Evolutionary conservation across 2,888 invertebrate genomes (phyloP).

Genomic region (Branchipolynoe longqiensis): DNA sequence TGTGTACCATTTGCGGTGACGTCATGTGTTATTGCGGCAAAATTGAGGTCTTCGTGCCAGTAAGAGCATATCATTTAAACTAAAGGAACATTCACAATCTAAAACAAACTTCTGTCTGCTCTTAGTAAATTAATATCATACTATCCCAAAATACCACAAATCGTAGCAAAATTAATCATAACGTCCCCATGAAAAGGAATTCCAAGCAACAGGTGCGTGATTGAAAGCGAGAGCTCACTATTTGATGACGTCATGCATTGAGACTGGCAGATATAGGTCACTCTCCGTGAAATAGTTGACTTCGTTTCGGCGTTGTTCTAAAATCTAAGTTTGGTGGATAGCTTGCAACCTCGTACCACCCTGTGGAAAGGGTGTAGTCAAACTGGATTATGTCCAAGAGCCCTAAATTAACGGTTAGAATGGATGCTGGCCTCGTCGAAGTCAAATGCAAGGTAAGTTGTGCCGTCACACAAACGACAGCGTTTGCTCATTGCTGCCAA

Average conservation of each 20-base stretch:
- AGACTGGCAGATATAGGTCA: constrained; percentile 19
- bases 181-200: not conserved
- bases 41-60: not conserved
- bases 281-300: constrained; percentile 17
- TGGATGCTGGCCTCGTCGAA: constrained; percentile 45
- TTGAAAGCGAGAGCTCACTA: not conserved
- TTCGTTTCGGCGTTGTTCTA: constrained; percentile 48
- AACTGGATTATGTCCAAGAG: constrained; percentile 53
- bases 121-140: not conserved
- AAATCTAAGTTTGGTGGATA: constrained; percentile 12
- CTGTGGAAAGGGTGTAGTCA: constrained; percentile 28
- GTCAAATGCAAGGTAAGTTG: constrained; percentile 53
- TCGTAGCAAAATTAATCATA: not conserved
- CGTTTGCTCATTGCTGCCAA: no score
- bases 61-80: no score
- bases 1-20: constrained; percentile 7
- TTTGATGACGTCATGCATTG: constrained; percentile 22
- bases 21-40: constrained; percentile 1
- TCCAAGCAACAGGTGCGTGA: constrained; percentile 52
- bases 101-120: not conserved
- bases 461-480: not conserved
- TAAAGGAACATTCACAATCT: no score
- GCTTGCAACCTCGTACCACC: constrained; percentile 11
- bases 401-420: constrained; percentile 14
- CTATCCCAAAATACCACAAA: not conserved